Conservation (phyloP, 2,113 vertebrate genomes). For the Myotis yumanensis region DNA sequence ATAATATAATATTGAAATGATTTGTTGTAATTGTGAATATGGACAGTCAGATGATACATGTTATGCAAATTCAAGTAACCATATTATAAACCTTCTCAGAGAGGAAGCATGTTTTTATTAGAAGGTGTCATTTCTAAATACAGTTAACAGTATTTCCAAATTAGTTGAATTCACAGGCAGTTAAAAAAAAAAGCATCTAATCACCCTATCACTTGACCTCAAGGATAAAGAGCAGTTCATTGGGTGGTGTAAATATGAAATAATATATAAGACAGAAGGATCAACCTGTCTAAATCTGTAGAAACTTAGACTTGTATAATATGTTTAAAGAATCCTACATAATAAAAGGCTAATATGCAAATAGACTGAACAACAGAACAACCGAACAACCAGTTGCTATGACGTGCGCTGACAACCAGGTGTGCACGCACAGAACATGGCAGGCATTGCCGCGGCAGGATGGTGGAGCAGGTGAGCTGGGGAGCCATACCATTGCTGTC, state of each 20-base stretch:
- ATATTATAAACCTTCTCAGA: conserved; percentile 27
- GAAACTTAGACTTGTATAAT: neutral
- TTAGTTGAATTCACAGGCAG: neutral
- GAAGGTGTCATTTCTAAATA: neutral
- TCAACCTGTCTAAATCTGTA: neutral
- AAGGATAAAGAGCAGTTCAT: neutral
- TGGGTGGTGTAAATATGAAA: neutral
- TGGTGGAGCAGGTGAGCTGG: no score
- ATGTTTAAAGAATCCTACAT: neutral
- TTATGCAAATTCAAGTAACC: neutral
- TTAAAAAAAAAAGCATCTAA: neutral
- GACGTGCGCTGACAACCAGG: no score
- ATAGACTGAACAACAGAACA: no score
- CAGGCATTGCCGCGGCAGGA: no score
- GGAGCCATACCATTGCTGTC: no score
- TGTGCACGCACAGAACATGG: no score
- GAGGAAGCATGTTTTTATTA: neutral
- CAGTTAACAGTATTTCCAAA: neutral
- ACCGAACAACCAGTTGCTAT: no score
- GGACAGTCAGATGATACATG: neutral
- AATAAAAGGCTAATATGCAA: no score
- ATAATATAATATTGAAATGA: neutral
- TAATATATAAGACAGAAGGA: neutral
- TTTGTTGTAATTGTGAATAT: conserved; percentile 1
- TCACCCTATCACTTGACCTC: neutral